Base-by-base conservation (phyloP, 2,113 vertebrate genomes). In the Prochilodus magdalenae region DNA sequence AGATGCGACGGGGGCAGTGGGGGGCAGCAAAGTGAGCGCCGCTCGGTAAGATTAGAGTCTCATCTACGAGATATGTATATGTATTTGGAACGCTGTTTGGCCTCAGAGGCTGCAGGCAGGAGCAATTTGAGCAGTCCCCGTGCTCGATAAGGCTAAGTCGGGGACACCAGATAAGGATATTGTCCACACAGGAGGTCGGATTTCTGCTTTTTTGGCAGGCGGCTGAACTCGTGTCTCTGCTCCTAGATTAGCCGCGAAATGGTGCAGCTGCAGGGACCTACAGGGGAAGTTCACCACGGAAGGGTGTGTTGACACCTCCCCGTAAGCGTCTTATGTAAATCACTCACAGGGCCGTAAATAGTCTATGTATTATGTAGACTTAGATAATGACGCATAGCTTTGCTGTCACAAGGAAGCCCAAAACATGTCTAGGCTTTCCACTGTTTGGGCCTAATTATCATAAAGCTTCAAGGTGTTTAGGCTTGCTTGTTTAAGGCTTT, bases 21-120 rank as follows among this genome's bases (percentile, higher is more conserved):
- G 65, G 14, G 13, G 30, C 65, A 4, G 36, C 29, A 51, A 51
- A 78, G 51, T 59, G 51, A 73, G 30, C 49, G 60, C 62, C 15
- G 63, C 60, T 33, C 53, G 29, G 53, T 77, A 75, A 15, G 51
- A 70, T 72, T 72, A 29, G 20, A 80, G 22, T 44, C 59, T 65
- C 79, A 62, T 80, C 79, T 63, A 62, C 55, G 47, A 49, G 78
- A 62, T 51, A 62, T 73, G 53, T 44, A 73, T 73, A 62, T 51
- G 53, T 44, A 76, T 76, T 76, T 75, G 33, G 57, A n/a, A 44
- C 49, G 13, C 33, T 57, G 27, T 51, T 62, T 49, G 29, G 77
- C 76, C 47, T 55, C 16, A 5, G 22, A 69, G 47, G 24, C 53
- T 40, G 14, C 0, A 29, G 33, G 6, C 18, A 20, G n/a, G 33